Evolutionary conservation across 2,113 vertebrate genomes (phyloP).

Genomic region (Syrrhaptes paradoxus): DNA sequence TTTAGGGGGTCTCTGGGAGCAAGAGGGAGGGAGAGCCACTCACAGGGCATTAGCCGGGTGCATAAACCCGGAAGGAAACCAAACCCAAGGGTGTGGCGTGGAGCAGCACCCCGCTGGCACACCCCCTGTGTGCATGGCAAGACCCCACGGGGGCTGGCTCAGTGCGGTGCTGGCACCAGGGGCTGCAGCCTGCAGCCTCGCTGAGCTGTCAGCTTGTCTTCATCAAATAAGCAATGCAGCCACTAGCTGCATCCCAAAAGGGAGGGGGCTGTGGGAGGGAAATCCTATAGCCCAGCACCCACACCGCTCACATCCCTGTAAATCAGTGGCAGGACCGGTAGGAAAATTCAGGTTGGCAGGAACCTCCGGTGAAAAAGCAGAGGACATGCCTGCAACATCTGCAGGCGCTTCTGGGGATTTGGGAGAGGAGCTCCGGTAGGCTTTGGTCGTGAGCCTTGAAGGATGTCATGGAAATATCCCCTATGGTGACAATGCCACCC

Average conservation of each 20-base stretch:
- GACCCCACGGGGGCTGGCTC: not conserved
- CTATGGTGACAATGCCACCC: not conserved
- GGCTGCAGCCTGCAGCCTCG: not conserved
- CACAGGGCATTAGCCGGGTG: not conserved
- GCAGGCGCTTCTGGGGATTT: not conserved
- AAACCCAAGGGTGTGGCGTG: not conserved
- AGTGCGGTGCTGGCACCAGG: not conserved
- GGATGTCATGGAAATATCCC: too few species aligned
- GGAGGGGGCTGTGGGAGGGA: not conserved
- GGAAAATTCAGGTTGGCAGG: conserved; percentile 4
- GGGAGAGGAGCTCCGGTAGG: not conserved
- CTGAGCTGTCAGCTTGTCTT: not conserved
- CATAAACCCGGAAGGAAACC: not conserved
- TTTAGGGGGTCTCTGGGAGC: not conserved
- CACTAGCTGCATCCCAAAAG: not conserved
- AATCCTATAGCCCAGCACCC: not conserved
- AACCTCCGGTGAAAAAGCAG: not conserved
- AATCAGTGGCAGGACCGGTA: not conserved
- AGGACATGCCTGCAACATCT: not conserved
- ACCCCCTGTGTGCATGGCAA: not conserved
- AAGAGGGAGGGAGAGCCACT: not conserved
- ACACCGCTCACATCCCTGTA: not conserved
- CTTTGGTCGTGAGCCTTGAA: not conserved
- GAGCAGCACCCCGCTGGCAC: not conserved
- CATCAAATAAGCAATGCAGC: not conserved